Percentiles rank a stretch among this genome's conserved stretches.
Evolutionary conservation across 2,888 invertebrate genomes (phyloP).

Genomic region (Himalopsyche kuldschensis): DNA sequence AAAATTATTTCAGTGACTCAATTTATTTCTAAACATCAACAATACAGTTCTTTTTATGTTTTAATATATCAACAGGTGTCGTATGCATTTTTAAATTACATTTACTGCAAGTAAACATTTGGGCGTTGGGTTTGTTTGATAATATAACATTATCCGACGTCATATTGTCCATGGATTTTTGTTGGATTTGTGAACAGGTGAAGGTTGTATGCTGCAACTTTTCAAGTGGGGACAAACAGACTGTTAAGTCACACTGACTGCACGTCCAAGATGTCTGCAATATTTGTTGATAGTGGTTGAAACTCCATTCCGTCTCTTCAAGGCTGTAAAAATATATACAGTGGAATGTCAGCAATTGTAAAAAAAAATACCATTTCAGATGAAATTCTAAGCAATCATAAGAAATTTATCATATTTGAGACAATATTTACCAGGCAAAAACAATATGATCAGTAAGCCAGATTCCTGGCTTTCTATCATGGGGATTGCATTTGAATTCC

Average conservation of each 20-base stretch:
- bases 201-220: slow-evolving; percentile 72
- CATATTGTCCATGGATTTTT: slow-evolving; percentile 45
- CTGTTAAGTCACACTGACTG: slow-evolving; percentile 65
- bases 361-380: neutral
- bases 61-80: slow-evolving; percentile 82
- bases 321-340: slow-evolving; percentile 51
- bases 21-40: neutral
- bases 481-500: slow-evolving; percentile 62
- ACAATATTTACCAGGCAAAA: slow-evolving; percentile 65
- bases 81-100: slow-evolving; percentile 72
- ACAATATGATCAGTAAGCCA: slow-evolving; percentile 80
- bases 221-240: slow-evolving; percentile 68
- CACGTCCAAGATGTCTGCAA: slow-evolving; percentile 72
- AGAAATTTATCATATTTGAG: neutral
- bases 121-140: slow-evolving; percentile 57
- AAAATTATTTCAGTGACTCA: neutral
- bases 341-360: slow-evolving; percentile 40
- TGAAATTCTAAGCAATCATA: neutral
- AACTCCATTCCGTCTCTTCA: slow-evolving; percentile 69
- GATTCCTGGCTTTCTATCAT: slow-evolving; percentile 79
- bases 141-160: slow-evolving; percentile 43
- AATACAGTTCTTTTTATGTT: slow-evolving; percentile 72
- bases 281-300: slow-evolving; percentile 62
- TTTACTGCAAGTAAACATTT: slow-evolving; percentile 69
- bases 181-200: slow-evolving; percentile 48